Percentiles rank a stretch among this genome's conserved stretches.
These are phyloP conservation scores for Trichopoda pennipes DNA, from an alignment of 2,888 invertebrate species.

Conservation along the genomic window DNA sequence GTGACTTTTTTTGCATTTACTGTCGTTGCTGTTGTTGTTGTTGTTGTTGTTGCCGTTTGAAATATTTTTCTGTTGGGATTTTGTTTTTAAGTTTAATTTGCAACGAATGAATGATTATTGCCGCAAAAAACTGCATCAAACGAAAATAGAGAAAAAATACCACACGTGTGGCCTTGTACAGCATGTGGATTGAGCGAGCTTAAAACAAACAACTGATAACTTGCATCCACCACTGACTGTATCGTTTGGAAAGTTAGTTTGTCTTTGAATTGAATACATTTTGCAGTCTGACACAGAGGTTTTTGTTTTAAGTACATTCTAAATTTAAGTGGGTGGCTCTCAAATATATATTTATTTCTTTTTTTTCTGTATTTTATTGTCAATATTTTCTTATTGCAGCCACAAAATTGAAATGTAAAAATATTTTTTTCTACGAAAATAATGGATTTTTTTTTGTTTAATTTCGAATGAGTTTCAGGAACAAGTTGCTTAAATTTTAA, in stretches of 20 bases:
- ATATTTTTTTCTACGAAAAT: background rate
- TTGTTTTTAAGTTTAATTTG: slow-evolving; percentile 62
- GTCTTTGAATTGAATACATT: slow-evolving; percentile 14
- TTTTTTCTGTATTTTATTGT: background rate
- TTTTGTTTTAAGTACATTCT: slow-evolving; percentile 9
- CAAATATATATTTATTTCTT: background rate
- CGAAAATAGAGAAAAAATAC: slow-evolving; percentile 27
- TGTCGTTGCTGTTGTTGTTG: no score
- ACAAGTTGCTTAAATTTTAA: no score
- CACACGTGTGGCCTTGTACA: slow-evolving; percentile 69
- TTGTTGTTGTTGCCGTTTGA: slow-evolving; percentile 1
- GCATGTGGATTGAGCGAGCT: slow-evolving; percentile 51
- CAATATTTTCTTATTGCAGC: background rate
- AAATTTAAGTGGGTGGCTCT: slow-evolving; percentile 46
- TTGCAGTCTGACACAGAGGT: slow-evolving; percentile 4
- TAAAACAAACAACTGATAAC: slow-evolving; percentile 12
- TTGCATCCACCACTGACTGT: slow-evolving; percentile 12
- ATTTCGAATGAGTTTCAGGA: no score
- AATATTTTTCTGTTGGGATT: slow-evolving; percentile 22
- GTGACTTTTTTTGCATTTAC: background rate
- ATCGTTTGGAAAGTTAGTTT: slow-evolving; percentile 3
- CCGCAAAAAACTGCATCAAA: slow-evolving; percentile 46
- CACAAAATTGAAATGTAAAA: background rate
- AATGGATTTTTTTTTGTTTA: no score
- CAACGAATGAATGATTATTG: slow-evolving; percentile 65